phyloP scores from a whole-genome alignment of 1,140 invertebrate species.

The Trachymyrmex septentrionalis region DNA sequence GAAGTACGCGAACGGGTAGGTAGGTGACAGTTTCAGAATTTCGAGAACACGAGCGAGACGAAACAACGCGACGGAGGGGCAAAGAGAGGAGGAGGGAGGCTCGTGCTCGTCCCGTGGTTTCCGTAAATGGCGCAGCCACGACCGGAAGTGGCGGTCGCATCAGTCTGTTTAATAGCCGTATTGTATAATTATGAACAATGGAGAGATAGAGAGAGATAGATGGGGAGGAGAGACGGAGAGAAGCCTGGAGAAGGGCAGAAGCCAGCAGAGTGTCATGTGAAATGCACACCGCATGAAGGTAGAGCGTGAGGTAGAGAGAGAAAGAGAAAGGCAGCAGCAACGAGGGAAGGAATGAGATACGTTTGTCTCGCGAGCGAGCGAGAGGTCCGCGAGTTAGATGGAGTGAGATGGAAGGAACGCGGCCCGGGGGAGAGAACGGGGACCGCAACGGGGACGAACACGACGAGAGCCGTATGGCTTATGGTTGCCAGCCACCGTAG shows the following conservation, averaged over 20 bases:
- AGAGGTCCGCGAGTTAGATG: slow-evolving; percentile 12
- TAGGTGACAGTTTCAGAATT: slow-evolving; percentile 44
- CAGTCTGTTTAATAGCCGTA: slow-evolving; percentile 87
- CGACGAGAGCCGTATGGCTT: slow-evolving; percentile 76
- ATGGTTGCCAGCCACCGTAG: slow-evolving; percentile 75
- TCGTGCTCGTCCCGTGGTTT: slow-evolving; percentile 80
- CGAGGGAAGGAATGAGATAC: slow-evolving; percentile 43
- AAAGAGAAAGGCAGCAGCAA: slow-evolving; percentile 36
- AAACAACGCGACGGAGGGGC: slow-evolving; percentile 23
- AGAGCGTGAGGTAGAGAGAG: slow-evolving; percentile 64
- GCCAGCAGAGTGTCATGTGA: slow-evolving; percentile 78
- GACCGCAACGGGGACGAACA: slow-evolving; percentile 62
- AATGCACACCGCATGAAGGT: slow-evolving; percentile 76
- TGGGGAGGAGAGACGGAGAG: slow-evolving; percentile 60
- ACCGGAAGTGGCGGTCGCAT: slow-evolving; percentile 85
- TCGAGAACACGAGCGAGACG: slow-evolving; percentile 35
- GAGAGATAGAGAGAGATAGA: slow-evolving; percentile 73
- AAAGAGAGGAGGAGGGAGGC: slow-evolving; percentile 63
- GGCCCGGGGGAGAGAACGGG: slow-evolving; percentile 47
- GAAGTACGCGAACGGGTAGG: slow-evolving; percentile 19
- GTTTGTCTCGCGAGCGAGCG: slow-evolving; percentile 40
- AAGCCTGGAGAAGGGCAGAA: slow-evolving; percentile 73
- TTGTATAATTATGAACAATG: slow-evolving; percentile 87
- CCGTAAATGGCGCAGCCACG: slow-evolving; percentile 82
- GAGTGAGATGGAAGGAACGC: slow-evolving; percentile 31